Evolutionary conservation across 2,113 vertebrate species (phyloP), one percentile per base, ranked within the genome.

Genomic region (Lipophrys pholis): DNA sequence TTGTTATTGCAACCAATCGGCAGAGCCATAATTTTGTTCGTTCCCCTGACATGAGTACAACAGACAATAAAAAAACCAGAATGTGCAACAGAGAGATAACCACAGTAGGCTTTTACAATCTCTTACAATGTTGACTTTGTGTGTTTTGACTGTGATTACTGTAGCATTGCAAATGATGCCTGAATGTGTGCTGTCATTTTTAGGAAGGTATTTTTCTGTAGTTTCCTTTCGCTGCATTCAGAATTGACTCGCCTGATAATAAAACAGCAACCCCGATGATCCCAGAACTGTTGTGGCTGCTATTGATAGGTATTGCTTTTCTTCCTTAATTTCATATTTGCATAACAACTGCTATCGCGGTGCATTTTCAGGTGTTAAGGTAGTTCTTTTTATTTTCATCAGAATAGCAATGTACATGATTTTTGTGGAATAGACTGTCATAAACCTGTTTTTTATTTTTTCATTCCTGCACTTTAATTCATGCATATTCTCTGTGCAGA

Each of bases 1-100:
- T 65, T 51, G 52, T 80, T 84, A 88, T 86, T 81, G 69, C 71
- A 21, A 7, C 64, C 63, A 83, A 83, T 77, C 57, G 69, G 50
- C 39, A 15, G 45, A 67, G 41, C 6, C 30, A 16, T 56, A 82
- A 43, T 85, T 65, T 38, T n/a, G 12, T 74, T 79, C 68, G 55
- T 69, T 81, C 69, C 77, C 72, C 10, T 66, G 56, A 72, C 80
- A 71, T 51, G 4, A 76, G 66, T 78, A 54, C 12, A 70, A 51
- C 59, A 48, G 80, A 84, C 83, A 75, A 84, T 87, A 84, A 87
- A 83, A 87, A 83, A 79, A 58, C 0, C 11, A 38, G 66, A 80
- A 73, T 78, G 75, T 83, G 85, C 68, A 78, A 68, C 78, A 36
- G 74, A 73, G 60, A 80, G 59, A 84, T 87, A 87, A 84, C 65